Conservation (phyloP, 2,888 invertebrate genomes). For the Pseudolycoriella hygida region DNA sequence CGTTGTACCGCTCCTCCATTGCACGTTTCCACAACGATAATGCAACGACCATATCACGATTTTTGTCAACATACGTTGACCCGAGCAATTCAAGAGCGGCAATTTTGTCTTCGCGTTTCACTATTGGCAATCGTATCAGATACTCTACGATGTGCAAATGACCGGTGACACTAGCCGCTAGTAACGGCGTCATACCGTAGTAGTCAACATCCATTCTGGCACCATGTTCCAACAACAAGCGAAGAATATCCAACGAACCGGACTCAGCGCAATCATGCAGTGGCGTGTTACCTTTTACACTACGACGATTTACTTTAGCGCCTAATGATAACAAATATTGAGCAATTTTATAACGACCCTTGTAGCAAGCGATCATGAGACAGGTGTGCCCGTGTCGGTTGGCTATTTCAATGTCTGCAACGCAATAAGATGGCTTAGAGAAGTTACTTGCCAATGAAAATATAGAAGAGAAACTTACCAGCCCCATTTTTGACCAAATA, state of each 20-base stretch:
- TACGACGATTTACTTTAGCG: conserved; percentile 85
- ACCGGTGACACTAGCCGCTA: conserved; percentile 86
- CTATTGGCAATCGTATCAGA: conserved; percentile 57
- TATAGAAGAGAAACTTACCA: conserved; percentile 32
- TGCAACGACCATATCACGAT: conserved; percentile 83
- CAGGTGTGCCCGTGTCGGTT: conserved; percentile 94
- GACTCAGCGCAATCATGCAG: conserved; percentile 95
- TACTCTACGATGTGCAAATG: conserved; percentile 88
- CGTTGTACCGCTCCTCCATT: conserved; percentile 60
- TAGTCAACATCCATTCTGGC: conserved; percentile 90
- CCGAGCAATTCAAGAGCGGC: conserved; percentile 84
- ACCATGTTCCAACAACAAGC: conserved; percentile 69
- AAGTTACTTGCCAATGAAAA: neutral
- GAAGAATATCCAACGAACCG: conserved; percentile 81
- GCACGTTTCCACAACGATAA: conserved; percentile 79
- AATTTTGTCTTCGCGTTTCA: conserved; percentile 61
- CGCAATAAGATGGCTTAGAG: too few species aligned
- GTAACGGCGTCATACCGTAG: conserved; percentile 89
- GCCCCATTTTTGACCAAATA: conserved; percentile 82
- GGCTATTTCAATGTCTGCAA: conserved; percentile 81
- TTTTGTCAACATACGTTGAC: conserved; percentile 92
- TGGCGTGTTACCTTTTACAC: conserved; percentile 83
- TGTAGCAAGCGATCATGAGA: conserved; percentile 95
- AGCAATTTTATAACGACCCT: conserved; percentile 82
- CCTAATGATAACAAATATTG: conserved; percentile 70